Evolutionary conservation across 1,140 invertebrate genomes (phyloP), one percentile per base, ranked within the genome.

Genomic region (Nephila pilipes): DNA sequence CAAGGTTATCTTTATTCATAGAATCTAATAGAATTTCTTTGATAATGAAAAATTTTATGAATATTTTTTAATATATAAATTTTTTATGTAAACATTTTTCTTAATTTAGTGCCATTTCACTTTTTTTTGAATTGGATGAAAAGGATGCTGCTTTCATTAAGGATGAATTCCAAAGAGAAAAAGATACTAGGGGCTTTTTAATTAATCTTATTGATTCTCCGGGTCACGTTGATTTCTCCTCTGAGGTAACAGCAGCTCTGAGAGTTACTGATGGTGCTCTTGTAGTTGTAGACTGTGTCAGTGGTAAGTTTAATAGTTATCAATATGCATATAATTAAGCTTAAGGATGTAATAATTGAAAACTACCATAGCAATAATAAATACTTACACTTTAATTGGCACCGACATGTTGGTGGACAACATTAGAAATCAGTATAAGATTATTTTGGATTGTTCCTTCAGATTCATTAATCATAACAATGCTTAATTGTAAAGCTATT

Each of bases 191-290:
- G 94, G 96, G 95, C 94, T 97, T 97, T 95, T 95, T 97, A 94
- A 97, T 97, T 95, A 97, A 97, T 94, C 95, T 97, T 94, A 97
- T 97, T 95, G 96, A 97, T 94, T 97, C 96, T 25, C 96, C 96
- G 63, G 96, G 96, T 79, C 96, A 97, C 95, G 96, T 97, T 94
- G 96, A 97, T 94, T 97, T 97, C 94, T 97, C 96, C 5, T 96
- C 96, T 94, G 96, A 97, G 95, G 96, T 97, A 14, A 97, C 96
- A 69, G 96, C 96, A 94, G 96, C 96, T 90, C 95, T 97, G 18
- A 96, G 96, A 95, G 96, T 97, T n/a, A 97, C 96, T 94, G 96
- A 97, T 95, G 96, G 96, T 93, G 96, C 96, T 92, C 95, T 97
- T 20, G 96, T 97, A 65, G 96, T 97, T 85, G 96, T 97, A 54